Conservation (phyloP, 2,797 vertebrate genomes). For the Onychomys torridus region DNA sequence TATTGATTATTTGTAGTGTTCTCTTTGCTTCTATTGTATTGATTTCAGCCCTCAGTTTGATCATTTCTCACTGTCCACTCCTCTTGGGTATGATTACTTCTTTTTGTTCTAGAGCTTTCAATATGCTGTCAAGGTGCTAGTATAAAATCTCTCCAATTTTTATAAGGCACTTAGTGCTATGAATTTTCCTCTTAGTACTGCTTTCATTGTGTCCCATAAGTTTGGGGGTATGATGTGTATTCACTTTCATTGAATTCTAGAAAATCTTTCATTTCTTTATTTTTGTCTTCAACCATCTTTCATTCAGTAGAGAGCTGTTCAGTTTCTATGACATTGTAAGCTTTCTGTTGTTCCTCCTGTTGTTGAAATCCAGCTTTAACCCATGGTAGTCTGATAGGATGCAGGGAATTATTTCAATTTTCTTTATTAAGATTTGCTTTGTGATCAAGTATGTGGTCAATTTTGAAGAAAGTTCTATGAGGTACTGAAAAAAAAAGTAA, state of each 20-base stretch:
- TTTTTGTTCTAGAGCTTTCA: not conserved
- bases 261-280: not conserved
- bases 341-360: no score
- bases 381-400: no score
- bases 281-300: no score
- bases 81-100: not conserved
- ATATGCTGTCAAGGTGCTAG: not conserved
- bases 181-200: not conserved
- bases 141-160: not conserved
- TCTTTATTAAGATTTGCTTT: not conserved
- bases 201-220: not conserved
- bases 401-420: not conserved
- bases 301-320: no score
- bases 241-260: not conserved
- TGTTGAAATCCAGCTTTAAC: no score
- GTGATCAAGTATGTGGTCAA: not conserved
- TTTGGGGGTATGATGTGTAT: not conserved
- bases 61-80: not conserved
- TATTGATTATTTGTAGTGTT: no score
- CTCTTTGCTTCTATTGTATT: not conserved
- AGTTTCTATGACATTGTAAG: no score
- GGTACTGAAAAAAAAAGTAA: not conserved
- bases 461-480: not conserved
- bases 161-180: no score
- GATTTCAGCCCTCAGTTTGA: not conserved